phyloP scores from a whole-genome alignment of 2,797 vertebrate species.

The Dendrocincla tyrannina region DNA sequence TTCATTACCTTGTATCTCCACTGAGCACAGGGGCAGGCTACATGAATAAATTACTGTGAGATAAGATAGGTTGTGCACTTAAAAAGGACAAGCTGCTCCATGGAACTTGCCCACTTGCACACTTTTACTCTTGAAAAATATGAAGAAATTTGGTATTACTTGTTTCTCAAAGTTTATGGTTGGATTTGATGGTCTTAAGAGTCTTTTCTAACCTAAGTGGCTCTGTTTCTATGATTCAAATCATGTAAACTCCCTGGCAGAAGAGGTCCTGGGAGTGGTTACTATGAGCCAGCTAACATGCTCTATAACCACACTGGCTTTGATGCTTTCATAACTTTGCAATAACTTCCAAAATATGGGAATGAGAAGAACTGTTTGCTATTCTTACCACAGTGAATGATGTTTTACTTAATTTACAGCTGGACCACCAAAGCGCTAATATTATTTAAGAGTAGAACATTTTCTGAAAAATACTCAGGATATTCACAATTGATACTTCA shows the following conservation, averaged over 20 bases:
- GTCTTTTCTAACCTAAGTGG: neutral
- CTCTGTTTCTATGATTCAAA: neutral
- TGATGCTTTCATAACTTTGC: neutral
- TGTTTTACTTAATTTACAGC: neutral
- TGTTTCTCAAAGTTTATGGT: neutral
- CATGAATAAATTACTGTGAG: neutral
- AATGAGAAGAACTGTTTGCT: neutral
- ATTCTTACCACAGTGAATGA: neutral
- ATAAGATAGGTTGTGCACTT: neutral
- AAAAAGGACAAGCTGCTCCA: neutral
- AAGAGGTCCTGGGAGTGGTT: neutral
- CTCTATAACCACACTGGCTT: neutral
- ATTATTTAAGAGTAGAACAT: neutral
- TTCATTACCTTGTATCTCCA: neutral
- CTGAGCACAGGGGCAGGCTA: neutral
- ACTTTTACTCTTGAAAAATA: neutral
- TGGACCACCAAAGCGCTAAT: neutral
- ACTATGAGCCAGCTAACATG: neutral
- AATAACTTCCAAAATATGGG: neutral
- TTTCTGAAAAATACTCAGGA: neutral
- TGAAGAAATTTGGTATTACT: neutral
- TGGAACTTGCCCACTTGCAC: neutral
- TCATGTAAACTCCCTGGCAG: neutral
- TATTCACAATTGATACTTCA: neutral
- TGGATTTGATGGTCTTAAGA: neutral